Percentiles rank a stretch among this genome's conserved stretches.
phyloP scores from a whole-genome alignment of 2,113 vertebrate genomes.

The Sorex fumeus region DNA sequence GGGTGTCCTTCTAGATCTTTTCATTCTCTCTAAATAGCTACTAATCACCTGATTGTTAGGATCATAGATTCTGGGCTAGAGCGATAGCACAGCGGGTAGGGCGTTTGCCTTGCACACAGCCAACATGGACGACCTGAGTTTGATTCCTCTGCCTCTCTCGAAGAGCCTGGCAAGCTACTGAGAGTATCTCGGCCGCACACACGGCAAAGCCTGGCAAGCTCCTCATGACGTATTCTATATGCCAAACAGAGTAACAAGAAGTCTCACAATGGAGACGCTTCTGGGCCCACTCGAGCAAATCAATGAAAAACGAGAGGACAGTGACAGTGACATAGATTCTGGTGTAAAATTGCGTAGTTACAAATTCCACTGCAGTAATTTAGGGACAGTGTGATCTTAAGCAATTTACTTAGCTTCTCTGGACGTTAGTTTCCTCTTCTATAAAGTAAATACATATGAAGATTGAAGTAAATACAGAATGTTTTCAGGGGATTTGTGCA shows the following conservation, averaged over 20 bases:
- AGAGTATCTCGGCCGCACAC: too few relatives aligned
- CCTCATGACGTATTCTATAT: too few relatives aligned
- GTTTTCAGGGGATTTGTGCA: neutral
- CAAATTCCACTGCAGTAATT: neutral
- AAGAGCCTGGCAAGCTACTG: too few relatives aligned
- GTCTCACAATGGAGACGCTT: too few relatives aligned
- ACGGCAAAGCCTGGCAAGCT: too few relatives aligned
- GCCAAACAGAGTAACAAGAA: too few relatives aligned
- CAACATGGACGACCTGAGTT: too few relatives aligned
- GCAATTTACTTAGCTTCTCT: neutral
- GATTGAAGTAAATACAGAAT: neutral
- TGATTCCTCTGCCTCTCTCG: too few relatives aligned
- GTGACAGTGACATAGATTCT: neutral
- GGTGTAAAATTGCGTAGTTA: neutral
- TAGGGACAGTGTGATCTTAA: neutral
- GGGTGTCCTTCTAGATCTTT: neutral
- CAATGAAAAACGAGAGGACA: too few relatives aligned
- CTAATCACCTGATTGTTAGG: neutral
- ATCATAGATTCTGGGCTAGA: neutral
- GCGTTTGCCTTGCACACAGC: too few relatives aligned
- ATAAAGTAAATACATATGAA: neutral
- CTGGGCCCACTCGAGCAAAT: too few relatives aligned
- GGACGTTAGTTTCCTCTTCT: conserved; percentile 19
- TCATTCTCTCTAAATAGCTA: neutral
- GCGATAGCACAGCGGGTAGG: too few relatives aligned